phyloP scores from a whole-genome alignment of 2,797 vertebrate genomes.

The Premnoplex brunnescens region DNA sequence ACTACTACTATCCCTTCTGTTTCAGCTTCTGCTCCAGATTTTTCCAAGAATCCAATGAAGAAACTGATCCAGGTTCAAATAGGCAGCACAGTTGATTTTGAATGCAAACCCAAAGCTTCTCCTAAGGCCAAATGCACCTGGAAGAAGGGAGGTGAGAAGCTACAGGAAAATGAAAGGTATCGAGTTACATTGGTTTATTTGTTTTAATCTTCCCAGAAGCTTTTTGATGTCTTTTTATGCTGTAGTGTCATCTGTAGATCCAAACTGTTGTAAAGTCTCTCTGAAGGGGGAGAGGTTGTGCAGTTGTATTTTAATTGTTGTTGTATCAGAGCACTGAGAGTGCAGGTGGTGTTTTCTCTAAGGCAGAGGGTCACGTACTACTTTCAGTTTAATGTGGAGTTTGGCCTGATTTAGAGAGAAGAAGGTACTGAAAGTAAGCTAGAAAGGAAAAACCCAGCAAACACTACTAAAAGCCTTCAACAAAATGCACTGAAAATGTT shows the following conservation, averaged over 20 bases:
- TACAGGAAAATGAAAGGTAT: slow-evolving; percentile 90
- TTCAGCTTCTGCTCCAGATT: slow-evolving; percentile 90
- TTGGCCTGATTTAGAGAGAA: not conserved
- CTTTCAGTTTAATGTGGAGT: not conserved
- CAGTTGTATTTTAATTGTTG: not conserved
- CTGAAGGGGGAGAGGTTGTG: not conserved
- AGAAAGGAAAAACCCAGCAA: not conserved
- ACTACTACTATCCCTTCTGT: not conserved
- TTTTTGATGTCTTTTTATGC: not conserved
- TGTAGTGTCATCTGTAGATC: not conserved
- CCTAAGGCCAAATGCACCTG: slow-evolving; percentile 88
- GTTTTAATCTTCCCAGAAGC: not conserved
- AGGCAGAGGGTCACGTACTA: not conserved
- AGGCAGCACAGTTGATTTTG: slow-evolving; percentile 88
- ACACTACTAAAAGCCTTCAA: not conserved
- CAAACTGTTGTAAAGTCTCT: not conserved
- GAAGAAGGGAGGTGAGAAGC: slow-evolving; percentile 88
- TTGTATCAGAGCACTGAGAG: not conserved
- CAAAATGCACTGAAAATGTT: not conserved
- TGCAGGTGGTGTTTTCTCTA: not conserved
- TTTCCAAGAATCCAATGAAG: slow-evolving; percentile 88
- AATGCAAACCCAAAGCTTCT: slow-evolving; percentile 92
- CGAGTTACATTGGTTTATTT: slow-evolving; percentile 29
- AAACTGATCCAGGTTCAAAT: slow-evolving; percentile 87
- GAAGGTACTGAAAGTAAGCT: not conserved